phyloP scores from a whole-genome alignment of 2,797 vertebrate species.

The Sciurus carolinensis region DNA sequence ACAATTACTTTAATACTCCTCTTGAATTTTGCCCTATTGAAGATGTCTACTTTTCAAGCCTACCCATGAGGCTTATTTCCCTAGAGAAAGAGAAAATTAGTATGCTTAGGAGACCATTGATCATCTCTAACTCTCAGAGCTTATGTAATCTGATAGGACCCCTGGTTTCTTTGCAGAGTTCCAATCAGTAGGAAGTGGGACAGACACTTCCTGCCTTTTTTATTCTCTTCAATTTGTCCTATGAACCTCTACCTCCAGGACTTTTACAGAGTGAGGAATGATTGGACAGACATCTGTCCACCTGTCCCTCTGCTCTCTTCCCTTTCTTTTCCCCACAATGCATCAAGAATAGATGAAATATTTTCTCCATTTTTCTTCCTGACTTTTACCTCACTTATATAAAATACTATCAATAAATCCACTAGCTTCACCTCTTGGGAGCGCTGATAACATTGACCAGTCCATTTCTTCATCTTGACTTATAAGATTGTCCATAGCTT shows the following conservation, averaged over 20 bases:
- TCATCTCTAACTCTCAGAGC: not conserved
- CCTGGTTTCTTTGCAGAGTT: not conserved
- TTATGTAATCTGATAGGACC: not conserved
- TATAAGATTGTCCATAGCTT: constrained; percentile 26
- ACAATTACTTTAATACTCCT: not conserved
- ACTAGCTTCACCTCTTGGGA: not conserved
- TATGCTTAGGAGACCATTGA: not conserved
- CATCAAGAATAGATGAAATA: not conserved
- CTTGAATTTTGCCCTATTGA: not conserved
- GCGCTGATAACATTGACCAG: not conserved
- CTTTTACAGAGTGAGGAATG: not conserved
- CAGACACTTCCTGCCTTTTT: not conserved
- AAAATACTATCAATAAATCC: not conserved
- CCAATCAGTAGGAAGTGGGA: not conserved
- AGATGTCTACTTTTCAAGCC: not conserved
- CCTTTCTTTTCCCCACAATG: not conserved
- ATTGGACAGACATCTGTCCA: not conserved
- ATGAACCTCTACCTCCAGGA: not conserved
- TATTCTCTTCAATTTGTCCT: not conserved
- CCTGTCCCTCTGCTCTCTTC: not conserved
- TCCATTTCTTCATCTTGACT: constrained; percentile 42
- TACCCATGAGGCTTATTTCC: not conserved
- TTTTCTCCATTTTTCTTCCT: constrained; percentile 22
- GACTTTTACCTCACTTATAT: not conserved
- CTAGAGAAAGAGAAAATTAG: not conserved